These are phyloP conservation scores for Dysmachus trigonus DNA, from an alignment of 2,888 invertebrate species.

Conservation along the genomic window DNA sequence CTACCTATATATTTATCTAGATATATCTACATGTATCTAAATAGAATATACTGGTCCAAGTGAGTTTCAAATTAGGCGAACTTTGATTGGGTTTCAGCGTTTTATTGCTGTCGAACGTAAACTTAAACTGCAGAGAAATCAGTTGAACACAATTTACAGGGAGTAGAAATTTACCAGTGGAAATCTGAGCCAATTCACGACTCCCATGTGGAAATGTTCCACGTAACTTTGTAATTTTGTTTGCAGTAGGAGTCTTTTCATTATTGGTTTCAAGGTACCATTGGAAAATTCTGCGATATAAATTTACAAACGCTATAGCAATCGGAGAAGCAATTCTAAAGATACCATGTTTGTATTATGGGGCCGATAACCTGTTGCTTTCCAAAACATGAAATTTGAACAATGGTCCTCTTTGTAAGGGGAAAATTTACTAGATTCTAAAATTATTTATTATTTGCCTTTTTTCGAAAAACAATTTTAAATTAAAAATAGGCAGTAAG, in stretches of 20 bases:
- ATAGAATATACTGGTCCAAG: not conserved
- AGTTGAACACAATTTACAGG: not conserved
- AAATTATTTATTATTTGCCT: not conserved
- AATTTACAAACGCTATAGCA: not conserved
- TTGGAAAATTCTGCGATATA: not conserved
- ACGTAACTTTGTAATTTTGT: constrained; percentile 4
- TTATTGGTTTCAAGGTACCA: not conserved
- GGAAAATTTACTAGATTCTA: not conserved
- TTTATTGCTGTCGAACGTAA: constrained; percentile 15
- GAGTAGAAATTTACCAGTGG: not conserved
- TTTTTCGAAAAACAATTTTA: not conserved
- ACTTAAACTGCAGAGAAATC: not conserved
- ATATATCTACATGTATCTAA: not conserved
- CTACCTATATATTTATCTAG: not conserved
- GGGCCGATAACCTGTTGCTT: not conserved
- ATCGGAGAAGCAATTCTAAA: not conserved
- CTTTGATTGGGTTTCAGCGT: constrained; percentile 22
- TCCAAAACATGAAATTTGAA: not conserved
- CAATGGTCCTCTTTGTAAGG: not conserved
- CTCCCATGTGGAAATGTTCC: not conserved
- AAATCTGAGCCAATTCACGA: not conserved
- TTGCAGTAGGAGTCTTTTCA: not conserved
- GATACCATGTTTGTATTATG: not conserved
- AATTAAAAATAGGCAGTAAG: not conserved
- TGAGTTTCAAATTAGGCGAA: constrained; percentile 21